Evolutionary conservation across 2,797 vertebrate genomes (phyloP).

Genomic region (Oceanodroma leucorhoa): DNA sequence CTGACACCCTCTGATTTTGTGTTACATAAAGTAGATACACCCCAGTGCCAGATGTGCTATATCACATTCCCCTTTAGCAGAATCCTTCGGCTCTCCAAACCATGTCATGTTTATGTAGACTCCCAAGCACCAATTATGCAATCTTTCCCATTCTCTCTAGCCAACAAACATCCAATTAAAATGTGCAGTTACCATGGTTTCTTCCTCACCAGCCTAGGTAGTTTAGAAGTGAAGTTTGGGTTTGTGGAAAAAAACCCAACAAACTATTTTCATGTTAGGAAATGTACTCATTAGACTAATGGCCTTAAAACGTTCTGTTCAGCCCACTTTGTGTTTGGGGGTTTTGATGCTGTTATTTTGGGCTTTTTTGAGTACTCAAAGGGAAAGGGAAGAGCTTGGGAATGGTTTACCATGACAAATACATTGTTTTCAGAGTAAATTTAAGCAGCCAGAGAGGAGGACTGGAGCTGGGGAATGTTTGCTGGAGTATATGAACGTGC

Average conservation of each 20-base stretch:
- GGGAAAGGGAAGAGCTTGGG: neutral
- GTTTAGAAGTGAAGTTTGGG: neutral
- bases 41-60: neutral
- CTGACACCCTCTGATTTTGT: neutral
- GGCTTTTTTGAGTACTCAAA: neutral
- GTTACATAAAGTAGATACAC: neutral
- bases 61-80: neutral
- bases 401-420: conserved; percentile 28
- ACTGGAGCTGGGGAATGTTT: neutral
- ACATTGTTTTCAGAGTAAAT: conserved; percentile 39
- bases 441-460: neutral
- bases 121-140: conserved; percentile 7
- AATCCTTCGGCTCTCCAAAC: neutral
- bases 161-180: conserved; percentile 29
- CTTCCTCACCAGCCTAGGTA: neutral
- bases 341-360: neutral
- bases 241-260: neutral
- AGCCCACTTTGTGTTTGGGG: neutral
- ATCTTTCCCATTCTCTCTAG: conserved; percentile 8
- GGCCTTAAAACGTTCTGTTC: neutral
- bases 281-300: neutral
- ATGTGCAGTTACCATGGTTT: conserved; percentile 47
- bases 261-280: neutral
- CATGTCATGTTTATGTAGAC: neutral
- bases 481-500: conserved; percentile 4